Base-by-base conservation (phyloP, 2,888 invertebrate genomes). In the Autographa gamma region DNA sequence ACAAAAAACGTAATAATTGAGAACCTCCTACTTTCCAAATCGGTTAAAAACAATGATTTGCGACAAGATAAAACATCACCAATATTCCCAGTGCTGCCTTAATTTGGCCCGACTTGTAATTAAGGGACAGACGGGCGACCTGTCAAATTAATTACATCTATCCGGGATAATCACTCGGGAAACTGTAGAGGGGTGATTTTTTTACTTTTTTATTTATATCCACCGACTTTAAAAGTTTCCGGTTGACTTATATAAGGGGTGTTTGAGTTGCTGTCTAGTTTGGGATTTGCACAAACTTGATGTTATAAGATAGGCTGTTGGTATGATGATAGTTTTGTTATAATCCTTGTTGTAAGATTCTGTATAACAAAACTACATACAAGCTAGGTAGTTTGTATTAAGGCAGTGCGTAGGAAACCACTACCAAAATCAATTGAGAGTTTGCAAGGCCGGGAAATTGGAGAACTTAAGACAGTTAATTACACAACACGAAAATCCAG, bases 111-210 rank as follows among this genome's bases (percentile, higher is more conserved):
- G 79, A 77, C 78, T 77, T 81, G 85, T 88, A 87, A 89, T 90
- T 88, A 89, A 83, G 81, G 82, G 82, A 76, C 73, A 74, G 63
- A 69, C 78, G 72, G 71, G 68, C 74, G 74, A 76, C 77, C 80
- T 83, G 85, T 83, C 86, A 87, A 89, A 89, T 88, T 88, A 90
- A 90, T 89, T 86, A 86, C 86, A 85, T 81, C 87, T 85, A 86
- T 86, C 86, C 73, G 71, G 84, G 84, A 87, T 89, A 90, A 89
- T 90, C 88, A 79, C 81, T 77, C 79, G 81, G 82, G 84, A 83
- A 88, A 86, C 83, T 83, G 74, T 79, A 82, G 83, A 83, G 77
- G 83, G 79, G 74, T 60, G 75, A 77, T 78, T 79, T 83, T 83
- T 82, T 74, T 69, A 56, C 62, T 64, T 63, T 64, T 72, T 77